Percentiles rank a stretch among this genome's conserved stretches.
These are phyloP conservation scores for Rhineura floridana DNA, from an alignment of 2,113 vertebrate species.

Conservation along the genomic window DNA sequence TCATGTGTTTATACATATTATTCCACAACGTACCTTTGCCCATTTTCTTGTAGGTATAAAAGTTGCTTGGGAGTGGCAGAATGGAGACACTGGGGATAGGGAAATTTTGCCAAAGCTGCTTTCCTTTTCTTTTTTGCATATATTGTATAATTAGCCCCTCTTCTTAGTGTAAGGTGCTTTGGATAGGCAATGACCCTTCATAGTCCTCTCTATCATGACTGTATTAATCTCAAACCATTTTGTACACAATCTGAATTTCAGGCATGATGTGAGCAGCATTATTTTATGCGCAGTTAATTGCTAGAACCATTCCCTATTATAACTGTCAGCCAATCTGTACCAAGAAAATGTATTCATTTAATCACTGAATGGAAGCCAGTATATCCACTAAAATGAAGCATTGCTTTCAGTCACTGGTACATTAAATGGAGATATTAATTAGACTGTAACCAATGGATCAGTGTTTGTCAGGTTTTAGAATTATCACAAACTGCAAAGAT, in stretches of 20 bases:
- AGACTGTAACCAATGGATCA: background rate
- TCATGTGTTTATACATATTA: background rate
- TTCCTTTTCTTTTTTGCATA: background rate
- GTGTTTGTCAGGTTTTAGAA: constrained; percentile 1
- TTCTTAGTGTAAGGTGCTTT: background rate
- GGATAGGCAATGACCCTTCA: background rate
- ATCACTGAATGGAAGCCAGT: background rate
- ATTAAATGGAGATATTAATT: constrained; percentile 1
- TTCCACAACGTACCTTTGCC: background rate
- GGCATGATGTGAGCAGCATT: background rate
- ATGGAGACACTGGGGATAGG: too few species aligned
- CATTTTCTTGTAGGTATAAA: background rate
- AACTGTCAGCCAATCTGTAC: background rate
- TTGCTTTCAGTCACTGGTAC: constrained; percentile 10
- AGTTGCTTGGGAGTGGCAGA: background rate
- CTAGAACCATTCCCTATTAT: background rate
- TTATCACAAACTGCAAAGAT: fast-evolving
- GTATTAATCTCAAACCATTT: constrained; percentile 4
- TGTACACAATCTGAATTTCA: constrained; percentile 2
- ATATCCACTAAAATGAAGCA: background rate
- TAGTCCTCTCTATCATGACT: background rate
- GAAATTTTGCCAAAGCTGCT: background rate
- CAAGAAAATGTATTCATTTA: background rate
- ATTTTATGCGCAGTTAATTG: constrained; percentile 6
- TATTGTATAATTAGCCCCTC: background rate